Conservation (phyloP, 2,113 vertebrate species). For the Corythornis vintsioides region DNA sequence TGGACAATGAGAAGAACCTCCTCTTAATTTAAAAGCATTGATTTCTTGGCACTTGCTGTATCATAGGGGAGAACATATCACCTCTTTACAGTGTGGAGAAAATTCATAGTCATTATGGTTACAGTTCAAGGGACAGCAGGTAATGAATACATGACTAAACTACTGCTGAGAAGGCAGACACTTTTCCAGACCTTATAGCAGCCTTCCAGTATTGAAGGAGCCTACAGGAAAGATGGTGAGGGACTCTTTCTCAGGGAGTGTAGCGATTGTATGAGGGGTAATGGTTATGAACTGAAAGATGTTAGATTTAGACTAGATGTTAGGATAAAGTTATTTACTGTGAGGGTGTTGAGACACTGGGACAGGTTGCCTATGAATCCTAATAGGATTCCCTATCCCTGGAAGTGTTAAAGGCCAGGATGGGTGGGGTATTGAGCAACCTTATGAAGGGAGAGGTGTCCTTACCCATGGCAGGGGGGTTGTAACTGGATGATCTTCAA, state of each 20-base stretch:
- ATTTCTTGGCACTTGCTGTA: neutral
- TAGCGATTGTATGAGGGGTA: neutral
- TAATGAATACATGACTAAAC: neutral
- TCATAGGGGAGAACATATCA: neutral
- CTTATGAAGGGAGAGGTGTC: neutral
- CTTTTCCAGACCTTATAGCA: neutral
- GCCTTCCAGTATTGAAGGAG: neutral
- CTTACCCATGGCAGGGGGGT: rapidly evolving
- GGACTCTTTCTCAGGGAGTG: neutral
- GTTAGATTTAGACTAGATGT: neutral
- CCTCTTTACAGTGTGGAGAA: neutral
- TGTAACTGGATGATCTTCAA: neutral
- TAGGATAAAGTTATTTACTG: neutral
- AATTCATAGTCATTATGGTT: neutral
- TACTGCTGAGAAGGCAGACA: neutral
- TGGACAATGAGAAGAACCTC: neutral
- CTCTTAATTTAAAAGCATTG: neutral
- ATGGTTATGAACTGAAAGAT: neutral
- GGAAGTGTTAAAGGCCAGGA: neutral
- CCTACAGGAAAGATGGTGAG: neutral
- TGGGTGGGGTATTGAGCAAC: neutral
- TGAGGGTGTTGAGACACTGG: neutral
- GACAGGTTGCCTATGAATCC: neutral
- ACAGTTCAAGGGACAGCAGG: neutral
- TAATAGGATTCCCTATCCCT: too few relatives aligned